Evolutionary conservation across 2,888 invertebrate genomes (phyloP).

Genomic region (Pachydiplax longipennis): DNA sequence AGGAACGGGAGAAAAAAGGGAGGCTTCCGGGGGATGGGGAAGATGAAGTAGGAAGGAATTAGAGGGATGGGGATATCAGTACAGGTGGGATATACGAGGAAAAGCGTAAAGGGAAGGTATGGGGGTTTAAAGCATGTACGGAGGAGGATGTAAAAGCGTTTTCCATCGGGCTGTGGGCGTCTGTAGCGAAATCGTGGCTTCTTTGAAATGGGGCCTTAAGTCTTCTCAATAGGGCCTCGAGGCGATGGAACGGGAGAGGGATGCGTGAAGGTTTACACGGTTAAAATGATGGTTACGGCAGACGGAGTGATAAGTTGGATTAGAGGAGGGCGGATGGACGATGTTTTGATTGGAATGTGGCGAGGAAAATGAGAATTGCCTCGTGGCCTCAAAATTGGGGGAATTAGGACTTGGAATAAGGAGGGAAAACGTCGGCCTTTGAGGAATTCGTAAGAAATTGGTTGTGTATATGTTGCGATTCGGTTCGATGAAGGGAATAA

Average conservation of each 20-base stretch:
- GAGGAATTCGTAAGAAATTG: too few relatives aligned
- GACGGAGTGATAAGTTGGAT: conserved; percentile 1
- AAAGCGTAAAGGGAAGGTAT: neutral
- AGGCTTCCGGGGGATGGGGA: neutral
- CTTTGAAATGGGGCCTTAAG: neutral
- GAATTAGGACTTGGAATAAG: too few relatives aligned
- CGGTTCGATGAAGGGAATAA: too few relatives aligned
- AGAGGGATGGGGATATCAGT: neutral
- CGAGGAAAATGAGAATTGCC: neutral
- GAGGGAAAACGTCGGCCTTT: too few relatives aligned
- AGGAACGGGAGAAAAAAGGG: neutral
- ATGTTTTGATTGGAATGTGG: neutral
- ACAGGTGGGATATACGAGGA: neutral
- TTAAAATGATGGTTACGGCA: neutral
- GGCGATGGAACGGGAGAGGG: neutral
- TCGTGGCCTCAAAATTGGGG: neutral
- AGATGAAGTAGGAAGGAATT: neutral
- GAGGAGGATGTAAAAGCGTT: neutral
- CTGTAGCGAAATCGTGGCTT: neutral
- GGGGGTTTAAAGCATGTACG: neutral
- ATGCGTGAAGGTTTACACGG: neutral
- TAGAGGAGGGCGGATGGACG: neutral
- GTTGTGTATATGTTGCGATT: too few relatives aligned
- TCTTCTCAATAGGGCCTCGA: neutral
- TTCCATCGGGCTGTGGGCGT: neutral